Conservation (phyloP, 2,888 invertebrate species). For the Eumerus sabulonum region DNA sequence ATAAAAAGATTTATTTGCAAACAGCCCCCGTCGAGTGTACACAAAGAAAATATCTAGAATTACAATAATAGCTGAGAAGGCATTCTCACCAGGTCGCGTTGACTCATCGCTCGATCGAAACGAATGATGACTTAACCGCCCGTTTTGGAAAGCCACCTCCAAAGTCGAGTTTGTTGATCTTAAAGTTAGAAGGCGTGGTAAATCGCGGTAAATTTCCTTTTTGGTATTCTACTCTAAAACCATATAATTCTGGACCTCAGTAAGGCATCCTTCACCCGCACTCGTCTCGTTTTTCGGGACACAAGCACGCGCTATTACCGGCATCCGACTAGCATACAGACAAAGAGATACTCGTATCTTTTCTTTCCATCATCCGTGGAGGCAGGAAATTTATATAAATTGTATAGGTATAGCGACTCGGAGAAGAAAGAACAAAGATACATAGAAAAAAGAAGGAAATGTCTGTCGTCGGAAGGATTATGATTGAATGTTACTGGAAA, state of each 20-base stretch:
- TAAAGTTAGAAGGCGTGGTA: constrained; percentile 7
- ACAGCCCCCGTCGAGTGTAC: too few species aligned
- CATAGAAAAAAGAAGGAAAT: constrained; percentile 4
- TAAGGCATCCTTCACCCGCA: not conserved
- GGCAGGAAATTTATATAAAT: constrained; percentile 12
- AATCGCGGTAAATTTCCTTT: constrained; percentile 25
- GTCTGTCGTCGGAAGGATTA: constrained; percentile 34
- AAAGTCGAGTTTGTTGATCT: constrained; percentile 27
- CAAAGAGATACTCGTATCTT: constrained; percentile 27
- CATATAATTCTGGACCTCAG: not conserved
- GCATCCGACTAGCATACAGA: constrained; percentile 8
- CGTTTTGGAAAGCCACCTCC: constrained; percentile 4
- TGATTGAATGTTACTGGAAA: constrained; percentile 27
- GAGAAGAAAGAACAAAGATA: too few species aligned
- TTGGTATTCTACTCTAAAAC: not conserved
- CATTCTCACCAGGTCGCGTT: not conserved
- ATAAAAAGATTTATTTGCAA: too few species aligned
- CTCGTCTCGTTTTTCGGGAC: not conserved
- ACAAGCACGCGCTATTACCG: too few species aligned
- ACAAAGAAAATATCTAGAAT: too few species aligned
- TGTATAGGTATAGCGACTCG: too few species aligned
- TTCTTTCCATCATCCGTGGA: constrained; percentile 6
- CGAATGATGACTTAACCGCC: constrained; percentile 17
- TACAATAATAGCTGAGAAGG: too few species aligned
- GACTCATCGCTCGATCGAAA: constrained; percentile 16